Conservation (phyloP, 2,888 invertebrate genomes). For the Microplitis deprimator region DNA sequence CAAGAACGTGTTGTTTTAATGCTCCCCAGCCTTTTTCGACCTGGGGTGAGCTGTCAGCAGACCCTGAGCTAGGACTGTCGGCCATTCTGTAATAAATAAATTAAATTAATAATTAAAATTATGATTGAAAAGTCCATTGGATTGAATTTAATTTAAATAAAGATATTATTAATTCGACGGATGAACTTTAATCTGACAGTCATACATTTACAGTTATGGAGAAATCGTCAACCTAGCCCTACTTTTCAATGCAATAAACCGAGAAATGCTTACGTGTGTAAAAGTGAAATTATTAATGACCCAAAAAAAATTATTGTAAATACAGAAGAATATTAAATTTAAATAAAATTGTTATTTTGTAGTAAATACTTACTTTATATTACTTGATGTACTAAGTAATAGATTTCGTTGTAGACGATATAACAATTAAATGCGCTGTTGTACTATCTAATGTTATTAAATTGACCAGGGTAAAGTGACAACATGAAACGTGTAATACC, state of each 20-base stretch:
- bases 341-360: conserved; percentile 22
- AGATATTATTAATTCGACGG: not conserved
- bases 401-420: not conserved
- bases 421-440: not conserved
- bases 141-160: not conserved
- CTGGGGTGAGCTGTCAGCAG: conserved; percentile 54
- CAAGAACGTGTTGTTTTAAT: conserved; percentile 81
- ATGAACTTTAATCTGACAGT: not conserved
- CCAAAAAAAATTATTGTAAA: not conserved
- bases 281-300: not conserved
- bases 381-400: not conserved
- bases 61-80: conserved; percentile 55
- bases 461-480: not conserved
- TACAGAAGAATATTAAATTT: not conserved
- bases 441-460: not conserved
- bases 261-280: conserved; percentile 35
- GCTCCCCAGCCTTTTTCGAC: conserved; percentile 75
- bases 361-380: not conserved
- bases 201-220: conserved; percentile 39
- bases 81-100: conserved; percentile 57
- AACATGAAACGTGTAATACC: not conserved
- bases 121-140: not conserved
- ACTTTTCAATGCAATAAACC: conserved; percentile 19
- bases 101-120: not conserved
- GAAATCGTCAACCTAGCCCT: conserved; percentile 39